Evolutionary conservation across 2,797 vertebrate genomes (phyloP).

Genomic region (Poecilia velifera): DNA sequence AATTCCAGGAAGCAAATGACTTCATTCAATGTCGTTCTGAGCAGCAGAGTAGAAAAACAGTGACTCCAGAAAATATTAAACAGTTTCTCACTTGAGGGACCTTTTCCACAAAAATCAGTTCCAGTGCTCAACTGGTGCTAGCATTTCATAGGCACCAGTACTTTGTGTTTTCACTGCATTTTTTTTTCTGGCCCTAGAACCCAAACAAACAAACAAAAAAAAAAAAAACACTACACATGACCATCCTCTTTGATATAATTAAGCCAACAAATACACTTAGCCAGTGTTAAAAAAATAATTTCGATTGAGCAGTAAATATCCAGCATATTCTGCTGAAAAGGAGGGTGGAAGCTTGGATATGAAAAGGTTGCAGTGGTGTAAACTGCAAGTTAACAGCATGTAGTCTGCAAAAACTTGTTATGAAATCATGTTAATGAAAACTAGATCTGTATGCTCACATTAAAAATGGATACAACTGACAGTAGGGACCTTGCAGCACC

Average conservation of each 20-base stretch:
- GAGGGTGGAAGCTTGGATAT: neutral
- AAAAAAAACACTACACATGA: neutral
- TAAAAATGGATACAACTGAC: neutral
- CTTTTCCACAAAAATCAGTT: neutral
- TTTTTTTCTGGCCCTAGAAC: neutral
- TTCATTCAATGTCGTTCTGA: neutral
- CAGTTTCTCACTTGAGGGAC: neutral
- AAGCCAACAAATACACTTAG: neutral
- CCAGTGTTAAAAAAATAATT: neutral
- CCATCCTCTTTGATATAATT: neutral
- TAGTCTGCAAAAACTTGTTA: neutral
- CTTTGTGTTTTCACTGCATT: neutral
- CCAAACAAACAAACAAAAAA: neutral
- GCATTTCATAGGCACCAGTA: neutral
- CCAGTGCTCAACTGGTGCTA: neutral
- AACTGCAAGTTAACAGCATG: neutral
- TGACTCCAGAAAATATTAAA: neutral
- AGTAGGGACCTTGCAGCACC: neutral
- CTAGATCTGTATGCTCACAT: neutral
- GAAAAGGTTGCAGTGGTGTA: neutral
- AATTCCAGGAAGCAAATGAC: neutral
- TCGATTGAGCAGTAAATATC: neutral
- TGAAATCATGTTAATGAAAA: neutral
- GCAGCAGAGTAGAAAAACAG: neutral
- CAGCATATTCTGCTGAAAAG: constrained; percentile 2